Evolutionary conservation across 2,888 invertebrate species (phyloP).

Genomic region (Catonia carolina): DNA sequence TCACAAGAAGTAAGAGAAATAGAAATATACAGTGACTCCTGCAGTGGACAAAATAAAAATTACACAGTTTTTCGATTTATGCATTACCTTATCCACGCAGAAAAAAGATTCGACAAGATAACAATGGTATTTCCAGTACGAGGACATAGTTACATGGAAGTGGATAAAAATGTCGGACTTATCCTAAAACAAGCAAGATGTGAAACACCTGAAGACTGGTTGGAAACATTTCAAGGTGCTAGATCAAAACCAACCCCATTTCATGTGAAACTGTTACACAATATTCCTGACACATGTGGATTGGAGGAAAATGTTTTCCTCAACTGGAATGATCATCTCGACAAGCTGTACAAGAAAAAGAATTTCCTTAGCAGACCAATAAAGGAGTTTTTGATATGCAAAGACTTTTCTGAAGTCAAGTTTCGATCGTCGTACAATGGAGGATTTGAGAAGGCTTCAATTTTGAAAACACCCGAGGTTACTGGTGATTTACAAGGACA

Average conservation of each 20-base stretch:
- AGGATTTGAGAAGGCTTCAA: too few relatives aligned
- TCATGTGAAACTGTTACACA: slow-evolving; percentile 11
- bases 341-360: slow-evolving; percentile 12
- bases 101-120: slow-evolving; percentile 4
- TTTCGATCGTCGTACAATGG: too few relatives aligned
- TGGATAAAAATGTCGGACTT: slow-evolving; percentile 12
- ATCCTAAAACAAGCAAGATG: neutral
- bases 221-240: neutral
- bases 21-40: slow-evolving; percentile 11
- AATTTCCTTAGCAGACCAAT: slow-evolving; percentile 10
- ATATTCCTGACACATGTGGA: slow-evolving; percentile 9
- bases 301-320: slow-evolving; percentile 12
- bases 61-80: slow-evolving; percentile 7
- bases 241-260: slow-evolving; percentile 16
- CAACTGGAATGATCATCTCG: slow-evolving; percentile 10
- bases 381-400: slow-evolving; percentile 6
- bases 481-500: too few relatives aligned
- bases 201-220: slow-evolving; percentile 16
- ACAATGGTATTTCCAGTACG: neutral
- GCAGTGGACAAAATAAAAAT: slow-evolving; percentile 14
- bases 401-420: too few relatives aligned
- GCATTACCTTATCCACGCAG: neutral
- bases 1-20: neutral
- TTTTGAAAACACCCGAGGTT: too few relatives aligned
- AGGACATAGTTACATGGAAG: slow-evolving; percentile 17